phyloP scores from a whole-genome alignment of 2,113 vertebrate species.

The Zapornia atra region DNA sequence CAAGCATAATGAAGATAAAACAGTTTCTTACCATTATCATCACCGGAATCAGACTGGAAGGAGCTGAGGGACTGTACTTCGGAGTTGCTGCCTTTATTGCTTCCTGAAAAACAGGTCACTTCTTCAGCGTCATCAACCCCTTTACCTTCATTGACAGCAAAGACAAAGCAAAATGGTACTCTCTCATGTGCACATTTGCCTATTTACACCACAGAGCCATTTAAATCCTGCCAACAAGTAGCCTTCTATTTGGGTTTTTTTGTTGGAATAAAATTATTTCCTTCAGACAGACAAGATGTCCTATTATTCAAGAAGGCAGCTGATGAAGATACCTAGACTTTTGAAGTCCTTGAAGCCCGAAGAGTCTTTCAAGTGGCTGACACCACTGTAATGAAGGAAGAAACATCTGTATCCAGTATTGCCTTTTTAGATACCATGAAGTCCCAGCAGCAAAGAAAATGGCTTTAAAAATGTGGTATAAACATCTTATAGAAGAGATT shows the following conservation, averaged over 20 bases:
- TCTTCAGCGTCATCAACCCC: slow-evolving; percentile 88
- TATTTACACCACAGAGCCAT: background rate
- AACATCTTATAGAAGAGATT: slow-evolving; percentile 65
- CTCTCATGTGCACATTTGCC: background rate
- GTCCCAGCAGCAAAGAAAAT: slow-evolving; percentile 61
- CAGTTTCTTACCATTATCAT: slow-evolving; percentile 91
- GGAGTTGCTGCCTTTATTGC: slow-evolving; percentile 94
- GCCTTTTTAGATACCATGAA: background rate
- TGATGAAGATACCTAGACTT: slow-evolving; percentile 45
- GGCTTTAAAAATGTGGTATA: slow-evolving; percentile 54
- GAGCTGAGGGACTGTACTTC: slow-evolving; percentile 96
- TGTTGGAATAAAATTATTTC: slow-evolving; percentile 37
- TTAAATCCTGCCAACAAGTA: background rate
- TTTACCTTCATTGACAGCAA: slow-evolving; percentile 81
- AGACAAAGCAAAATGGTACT: slow-evolving; percentile 67
- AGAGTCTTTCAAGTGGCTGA: slow-evolving; percentile 53
- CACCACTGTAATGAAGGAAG: background rate
- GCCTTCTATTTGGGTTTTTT: background rate
- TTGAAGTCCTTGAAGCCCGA: background rate
- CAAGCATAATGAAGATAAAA: background rate
- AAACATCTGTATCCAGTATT: slow-evolving; percentile 4
- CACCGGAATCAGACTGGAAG: slow-evolving; percentile 95
- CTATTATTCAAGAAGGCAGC: slow-evolving; percentile 13
- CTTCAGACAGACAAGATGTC: slow-evolving; percentile 13
- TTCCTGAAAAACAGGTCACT: slow-evolving; percentile 91